phyloP scores from a whole-genome alignment of 2,113 vertebrate genomes.

The Sigmodon hispidus region DNA sequence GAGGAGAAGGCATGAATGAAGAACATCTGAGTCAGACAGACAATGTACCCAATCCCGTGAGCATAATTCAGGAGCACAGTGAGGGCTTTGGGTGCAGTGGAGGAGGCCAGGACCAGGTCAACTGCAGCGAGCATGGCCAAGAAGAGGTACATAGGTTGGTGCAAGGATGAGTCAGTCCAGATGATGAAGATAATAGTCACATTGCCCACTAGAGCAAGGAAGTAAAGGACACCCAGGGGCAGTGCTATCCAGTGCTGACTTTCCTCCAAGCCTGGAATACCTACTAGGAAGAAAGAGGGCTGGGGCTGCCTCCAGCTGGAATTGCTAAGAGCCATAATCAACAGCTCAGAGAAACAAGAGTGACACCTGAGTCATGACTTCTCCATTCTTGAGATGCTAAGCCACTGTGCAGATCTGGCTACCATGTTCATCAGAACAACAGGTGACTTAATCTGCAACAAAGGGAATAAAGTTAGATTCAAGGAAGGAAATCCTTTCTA shows the following conservation, averaged over 20 bases:
- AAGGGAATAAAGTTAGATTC: not conserved
- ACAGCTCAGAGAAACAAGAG: not conserved
- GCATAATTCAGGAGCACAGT: slow-evolving; percentile 63
- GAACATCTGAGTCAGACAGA: slow-evolving; percentile 75
- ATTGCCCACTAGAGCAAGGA: slow-evolving; percentile 60
- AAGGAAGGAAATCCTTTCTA: not conserved
- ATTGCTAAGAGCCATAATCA: slow-evolving; percentile 52
- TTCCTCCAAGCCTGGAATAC: slow-evolving; percentile 58
- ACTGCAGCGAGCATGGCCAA: slow-evolving; percentile 71
- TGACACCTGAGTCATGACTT: not conserved
- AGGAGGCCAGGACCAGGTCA: slow-evolving; percentile 71
- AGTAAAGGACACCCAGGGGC: slow-evolving; percentile 56
- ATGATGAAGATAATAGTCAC: slow-evolving; percentile 59
- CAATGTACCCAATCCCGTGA: slow-evolving; percentile 58
- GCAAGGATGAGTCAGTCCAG: slow-evolving; percentile 67
- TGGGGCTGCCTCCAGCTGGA: slow-evolving; percentile 36
- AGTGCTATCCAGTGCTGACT: slow-evolving; percentile 67
- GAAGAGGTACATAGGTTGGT: slow-evolving; percentile 80
- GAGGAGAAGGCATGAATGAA: slow-evolving; percentile 76
- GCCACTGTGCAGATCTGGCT: slow-evolving; percentile 22
- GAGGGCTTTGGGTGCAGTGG: slow-evolving; percentile 74
- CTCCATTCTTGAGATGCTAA: not conserved
- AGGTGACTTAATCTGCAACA: slow-evolving; percentile 2
- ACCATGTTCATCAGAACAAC: slow-evolving; percentile 45
- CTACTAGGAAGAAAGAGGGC: slow-evolving; percentile 53